These are phyloP conservation scores for Epinotia bilunana DNA, from an alignment of 2,888 invertebrate species.

Conservation along the genomic window DNA sequence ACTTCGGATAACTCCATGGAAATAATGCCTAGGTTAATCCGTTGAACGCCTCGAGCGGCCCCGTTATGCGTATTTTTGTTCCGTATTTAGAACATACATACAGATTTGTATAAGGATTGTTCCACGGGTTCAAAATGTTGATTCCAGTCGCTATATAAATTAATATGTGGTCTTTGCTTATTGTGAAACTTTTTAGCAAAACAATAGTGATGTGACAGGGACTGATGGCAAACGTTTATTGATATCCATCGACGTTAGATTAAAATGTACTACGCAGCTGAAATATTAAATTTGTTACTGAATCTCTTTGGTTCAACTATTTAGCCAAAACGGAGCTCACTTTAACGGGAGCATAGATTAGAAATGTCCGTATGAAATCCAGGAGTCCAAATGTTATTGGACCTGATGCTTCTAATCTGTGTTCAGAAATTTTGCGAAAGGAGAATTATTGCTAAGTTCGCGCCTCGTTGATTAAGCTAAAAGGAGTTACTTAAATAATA, in stretches of 20 bases:
- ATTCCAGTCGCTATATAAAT: not conserved
- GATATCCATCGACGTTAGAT: not conserved
- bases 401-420: not conserved
- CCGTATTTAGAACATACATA: too few relatives aligned
- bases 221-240: not conserved
- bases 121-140: too few relatives aligned
- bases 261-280: not conserved
- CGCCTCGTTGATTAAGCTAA: not conserved
- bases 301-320: not conserved
- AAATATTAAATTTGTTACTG: too few relatives aligned
- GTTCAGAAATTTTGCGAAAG: not conserved
- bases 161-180: not conserved
- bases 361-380: conserved; percentile 1
- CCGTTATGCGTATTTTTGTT: too few relatives aligned
- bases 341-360: not conserved
- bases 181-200: not conserved
- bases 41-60: too few relatives aligned
- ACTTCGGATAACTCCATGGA: not conserved
- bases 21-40: not conserved
- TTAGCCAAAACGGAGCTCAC: not conserved
- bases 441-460: conserved; percentile 7
- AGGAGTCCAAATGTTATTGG: conserved; percentile 14
- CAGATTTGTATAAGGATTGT: too few relatives aligned
- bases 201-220: not conserved
- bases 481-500: conserved; percentile 1